Base-by-base conservation (phyloP, 2,888 invertebrate species). In the Pandemis corylana region DNA sequence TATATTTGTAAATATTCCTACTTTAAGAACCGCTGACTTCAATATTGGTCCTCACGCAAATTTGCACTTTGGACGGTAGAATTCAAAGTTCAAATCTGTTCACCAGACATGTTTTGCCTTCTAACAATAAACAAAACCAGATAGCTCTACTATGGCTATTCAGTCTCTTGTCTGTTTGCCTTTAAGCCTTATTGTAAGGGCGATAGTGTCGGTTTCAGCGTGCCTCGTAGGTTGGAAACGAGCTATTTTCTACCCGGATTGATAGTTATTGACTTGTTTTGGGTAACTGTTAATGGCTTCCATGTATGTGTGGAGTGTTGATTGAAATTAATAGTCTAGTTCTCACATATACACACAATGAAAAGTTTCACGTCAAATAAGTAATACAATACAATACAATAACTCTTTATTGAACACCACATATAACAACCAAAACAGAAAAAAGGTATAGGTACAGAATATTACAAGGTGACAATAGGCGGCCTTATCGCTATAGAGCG, bases 251-350 rank as follows among this genome's bases (percentile, higher is more conserved):
- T 36, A 67, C 67, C 51, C 36, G 67, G 7, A 64, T 72, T 68
- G 68, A 68, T 72, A 53, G 62, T 72, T 68, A 72, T 72, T 68
- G 72, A 68, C 72, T 72, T 72, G 72, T 72, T 72, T 72, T 72
- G 68, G 63, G 65, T 41, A 28, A 62, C 51, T 53, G 72, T 68
- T 63, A 64, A 68, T 71, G 59, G 71, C 65, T 59, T 44, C 59
- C 66, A 12, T 56, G 71, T 71, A 66, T 61, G 49, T 61, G 66
- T 71, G 65, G 56, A 72, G 66, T 67, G 59, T 67, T 49, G 71
- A 72, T 72, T 72, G 66, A 72, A 66, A 72, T 67, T 72, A 66
- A 72, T 66, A 66, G 66, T 66, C 10, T 59, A 20, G 28, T 9
- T 59, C 13, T 28, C 9, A 59, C 20, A 59, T n/a, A n/a, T n/a